Evolutionary conservation across 1,140 invertebrate genomes (phyloP).

Genomic region (Lepidostoma basale): DNA sequence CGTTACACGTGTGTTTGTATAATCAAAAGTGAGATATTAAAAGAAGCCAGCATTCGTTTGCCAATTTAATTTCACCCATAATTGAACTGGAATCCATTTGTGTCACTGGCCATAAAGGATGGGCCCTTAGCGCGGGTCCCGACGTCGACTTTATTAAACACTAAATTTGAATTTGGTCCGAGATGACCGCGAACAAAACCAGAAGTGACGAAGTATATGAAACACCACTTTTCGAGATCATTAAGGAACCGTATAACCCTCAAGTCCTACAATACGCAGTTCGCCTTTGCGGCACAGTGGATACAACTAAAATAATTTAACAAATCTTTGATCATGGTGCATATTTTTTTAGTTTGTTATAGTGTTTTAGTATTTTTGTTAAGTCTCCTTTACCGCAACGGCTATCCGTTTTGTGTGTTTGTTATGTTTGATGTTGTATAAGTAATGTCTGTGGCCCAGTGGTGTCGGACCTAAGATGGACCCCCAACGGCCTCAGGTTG

Average conservation of each 20-base stretch:
- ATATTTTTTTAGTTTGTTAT: too few species aligned
- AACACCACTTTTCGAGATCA: slow-evolving; percentile 43
- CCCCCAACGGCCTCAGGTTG: slow-evolving; percentile 23
- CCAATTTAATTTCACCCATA: not conserved
- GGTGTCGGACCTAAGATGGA: slow-evolving; percentile 23
- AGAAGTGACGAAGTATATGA: slow-evolving; percentile 47
- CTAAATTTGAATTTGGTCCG: slow-evolving; percentile 39
- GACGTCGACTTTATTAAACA: slow-evolving; percentile 22
- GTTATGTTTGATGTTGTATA: slow-evolving; percentile 31
- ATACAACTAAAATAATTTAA: too few species aligned
- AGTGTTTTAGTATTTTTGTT: too few species aligned
- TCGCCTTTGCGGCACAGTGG: too few species aligned
- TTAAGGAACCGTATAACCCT: slow-evolving; percentile 24
- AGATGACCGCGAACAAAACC: slow-evolving; percentile 38
- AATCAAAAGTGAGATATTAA: too few species aligned
- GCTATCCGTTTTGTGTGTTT: too few species aligned
- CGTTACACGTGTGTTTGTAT: too few species aligned
- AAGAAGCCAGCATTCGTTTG: not conserved
- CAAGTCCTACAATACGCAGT: too few species aligned
- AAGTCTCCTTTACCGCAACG: too few species aligned
- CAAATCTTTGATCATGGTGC: too few species aligned
- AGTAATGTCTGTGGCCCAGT: slow-evolving; percentile 30
- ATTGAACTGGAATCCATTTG: slow-evolving; percentile 3
- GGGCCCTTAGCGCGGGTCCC: not conserved
- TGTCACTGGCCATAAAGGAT: not conserved